These are phyloP conservation scores for Protobothrops mucrosquamatus DNA, from an alignment of 2,113 vertebrate genomes.

Conservation along the genomic window DNA sequence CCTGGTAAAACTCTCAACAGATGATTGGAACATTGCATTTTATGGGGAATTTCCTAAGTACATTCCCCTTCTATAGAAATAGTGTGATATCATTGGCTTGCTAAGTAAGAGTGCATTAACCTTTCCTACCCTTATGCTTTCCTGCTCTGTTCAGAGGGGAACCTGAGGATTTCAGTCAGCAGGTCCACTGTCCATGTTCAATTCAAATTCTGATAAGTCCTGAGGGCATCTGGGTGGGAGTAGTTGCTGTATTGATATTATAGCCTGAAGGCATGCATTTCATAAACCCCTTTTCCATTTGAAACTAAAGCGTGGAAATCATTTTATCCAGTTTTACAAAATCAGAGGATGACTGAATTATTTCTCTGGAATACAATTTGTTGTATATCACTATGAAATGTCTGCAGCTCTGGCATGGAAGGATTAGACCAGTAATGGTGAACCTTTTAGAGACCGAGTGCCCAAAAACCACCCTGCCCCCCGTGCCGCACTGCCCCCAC, in stretches of 20 bases:
- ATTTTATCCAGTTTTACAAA: neutral
- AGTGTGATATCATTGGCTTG: neutral
- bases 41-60: neutral
- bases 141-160: neutral
- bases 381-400: neutral
- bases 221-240: neutral
- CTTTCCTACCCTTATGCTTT: neutral
- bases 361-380: neutral
- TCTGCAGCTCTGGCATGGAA: neutral
- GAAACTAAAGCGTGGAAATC: neutral
- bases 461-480: too few relatives aligned
- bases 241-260: neutral
- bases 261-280: neutral
- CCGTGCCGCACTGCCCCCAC: too few relatives aligned
- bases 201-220: neutral
- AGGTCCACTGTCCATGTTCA: neutral
- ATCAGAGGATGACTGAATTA: neutral
- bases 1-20: neutral
- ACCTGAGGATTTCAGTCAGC: neutral
- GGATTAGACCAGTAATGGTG: neutral
- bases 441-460: too few relatives aligned
- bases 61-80: neutral
- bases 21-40: neutral
- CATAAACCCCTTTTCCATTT: neutral
- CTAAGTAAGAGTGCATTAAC: neutral